Evolutionary conservation across 2,113 vertebrate species (phyloP).

Genomic region (Grallaria varia): DNA sequence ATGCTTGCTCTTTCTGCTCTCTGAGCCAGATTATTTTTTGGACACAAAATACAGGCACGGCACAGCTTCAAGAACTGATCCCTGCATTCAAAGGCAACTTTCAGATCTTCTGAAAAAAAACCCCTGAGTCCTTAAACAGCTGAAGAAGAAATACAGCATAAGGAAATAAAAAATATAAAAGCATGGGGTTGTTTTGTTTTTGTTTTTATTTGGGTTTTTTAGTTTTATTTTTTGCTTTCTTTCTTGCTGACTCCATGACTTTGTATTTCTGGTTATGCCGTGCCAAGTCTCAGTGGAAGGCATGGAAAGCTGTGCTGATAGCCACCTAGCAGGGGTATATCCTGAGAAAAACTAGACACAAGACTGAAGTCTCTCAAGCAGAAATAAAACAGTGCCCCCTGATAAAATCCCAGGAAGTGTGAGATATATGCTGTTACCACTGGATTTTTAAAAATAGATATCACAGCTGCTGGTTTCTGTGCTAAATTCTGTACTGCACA

Average conservation of each 20-base stretch:
- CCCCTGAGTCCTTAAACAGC: background rate
- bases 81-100: background rate
- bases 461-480: background rate
- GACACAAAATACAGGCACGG: background rate
- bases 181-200: too few species aligned
- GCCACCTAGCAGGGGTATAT: background rate
- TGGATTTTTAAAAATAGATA: background rate
- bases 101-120: background rate
- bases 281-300: background rate
- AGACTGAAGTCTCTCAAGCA: background rate
- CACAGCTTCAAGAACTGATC: background rate
- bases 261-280: background rate
- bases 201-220: rapidly evolving
- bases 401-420: background rate
- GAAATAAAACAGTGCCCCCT: background rate
- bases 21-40: background rate
- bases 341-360: background rate
- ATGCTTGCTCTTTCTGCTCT: background rate
- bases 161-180: background rate
- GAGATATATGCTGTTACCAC: background rate
- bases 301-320: background rate
- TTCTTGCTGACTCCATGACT: background rate
- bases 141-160: background rate
- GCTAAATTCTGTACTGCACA: background rate
- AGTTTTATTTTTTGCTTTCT: background rate